These are phyloP conservation scores for Rhimphoctona megacephalus DNA, from an alignment of 2,888 invertebrate species.

Conservation along the genomic window DNA sequence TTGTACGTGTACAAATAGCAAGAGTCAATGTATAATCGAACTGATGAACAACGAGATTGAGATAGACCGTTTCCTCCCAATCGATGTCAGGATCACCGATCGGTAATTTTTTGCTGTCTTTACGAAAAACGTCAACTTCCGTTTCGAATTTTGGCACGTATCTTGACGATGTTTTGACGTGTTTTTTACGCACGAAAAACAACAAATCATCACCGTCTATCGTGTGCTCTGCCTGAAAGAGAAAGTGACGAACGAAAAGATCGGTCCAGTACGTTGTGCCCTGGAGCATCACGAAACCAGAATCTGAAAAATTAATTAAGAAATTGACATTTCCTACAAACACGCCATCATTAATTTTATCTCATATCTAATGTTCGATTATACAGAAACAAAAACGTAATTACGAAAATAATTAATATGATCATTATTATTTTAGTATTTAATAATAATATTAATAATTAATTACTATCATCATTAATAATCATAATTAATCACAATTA, in stretches of 20 bases:
- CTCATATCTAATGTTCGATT: not conserved
- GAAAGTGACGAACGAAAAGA: slow-evolving; percentile 96
- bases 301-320: slow-evolving; percentile 87
- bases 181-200: slow-evolving; percentile 97
- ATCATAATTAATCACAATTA: not conserved
- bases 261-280: slow-evolving; percentile 98
- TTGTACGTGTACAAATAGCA: slow-evolving; percentile 98
- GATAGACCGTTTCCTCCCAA: slow-evolving; percentile 99
- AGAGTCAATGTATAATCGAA: slow-evolving; percentile 99
- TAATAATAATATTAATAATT: not conserved
- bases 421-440: no score
- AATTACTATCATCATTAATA: not conserved
- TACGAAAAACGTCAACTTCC: slow-evolving; percentile 98
- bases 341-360: not conserved
- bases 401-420: no score
- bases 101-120: slow-evolving; percentile 98
- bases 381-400: not conserved
- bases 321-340: not conserved
- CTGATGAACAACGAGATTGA: slow-evolving; percentile 99
- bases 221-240: slow-evolving; percentile 94
- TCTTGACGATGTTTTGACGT: slow-evolving; percentile 94
- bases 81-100: slow-evolving; percentile 98
- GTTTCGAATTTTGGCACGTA: slow-evolving; percentile 97
- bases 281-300: slow-evolving; percentile 96
- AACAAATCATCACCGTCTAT: slow-evolving; percentile 97